Conservation (phyloP, 2,797 vertebrate species). For the Bufotes viridis region DNA sequence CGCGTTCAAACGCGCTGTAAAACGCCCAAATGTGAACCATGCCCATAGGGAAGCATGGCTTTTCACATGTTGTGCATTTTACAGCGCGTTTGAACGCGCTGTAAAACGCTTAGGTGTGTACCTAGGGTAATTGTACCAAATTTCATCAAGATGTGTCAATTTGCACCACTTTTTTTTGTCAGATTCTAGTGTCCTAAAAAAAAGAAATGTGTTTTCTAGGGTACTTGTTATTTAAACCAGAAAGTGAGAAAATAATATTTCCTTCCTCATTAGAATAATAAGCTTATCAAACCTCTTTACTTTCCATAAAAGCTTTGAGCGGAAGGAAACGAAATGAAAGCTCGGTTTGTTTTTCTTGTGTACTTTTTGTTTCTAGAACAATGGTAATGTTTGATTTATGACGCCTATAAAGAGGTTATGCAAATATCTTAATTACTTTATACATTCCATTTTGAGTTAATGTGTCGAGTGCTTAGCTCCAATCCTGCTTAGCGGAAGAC, state of each 20-base stretch:
- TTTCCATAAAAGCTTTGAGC: slow-evolving; percentile 31
- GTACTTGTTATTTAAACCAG: slow-evolving; percentile 34
- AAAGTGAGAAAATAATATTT: slow-evolving; percentile 21
- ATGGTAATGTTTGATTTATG: slow-evolving; percentile 46
- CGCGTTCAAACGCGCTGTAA: no score
- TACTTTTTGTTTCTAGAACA: slow-evolving; percentile 41
- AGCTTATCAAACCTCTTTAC: slow-evolving; percentile 12
- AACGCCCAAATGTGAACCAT: no score
- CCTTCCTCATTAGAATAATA: slow-evolving; percentile 35
- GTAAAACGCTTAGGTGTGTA: no score
- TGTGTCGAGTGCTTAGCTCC: slow-evolving; percentile 25
- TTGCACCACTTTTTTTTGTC: no score
- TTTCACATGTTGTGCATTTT: no score
- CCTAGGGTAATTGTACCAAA: no score
- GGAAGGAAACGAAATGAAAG: not conserved
- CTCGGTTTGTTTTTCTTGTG: slow-evolving; percentile 1
- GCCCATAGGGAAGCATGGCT: no score
- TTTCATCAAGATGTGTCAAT: no score
- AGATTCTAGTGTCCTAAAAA: not conserved
- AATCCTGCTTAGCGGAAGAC: slow-evolving; percentile 7
- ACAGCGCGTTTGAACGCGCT: no score
- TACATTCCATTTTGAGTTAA: slow-evolving; percentile 36
- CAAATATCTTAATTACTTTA: slow-evolving; percentile 57
- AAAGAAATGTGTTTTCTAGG: not conserved
- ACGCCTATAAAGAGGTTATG: slow-evolving; percentile 45